phyloP scores from a whole-genome alignment of 2,113 vertebrate genomes.

The Neolamprologus caudopunctatus region DNA sequence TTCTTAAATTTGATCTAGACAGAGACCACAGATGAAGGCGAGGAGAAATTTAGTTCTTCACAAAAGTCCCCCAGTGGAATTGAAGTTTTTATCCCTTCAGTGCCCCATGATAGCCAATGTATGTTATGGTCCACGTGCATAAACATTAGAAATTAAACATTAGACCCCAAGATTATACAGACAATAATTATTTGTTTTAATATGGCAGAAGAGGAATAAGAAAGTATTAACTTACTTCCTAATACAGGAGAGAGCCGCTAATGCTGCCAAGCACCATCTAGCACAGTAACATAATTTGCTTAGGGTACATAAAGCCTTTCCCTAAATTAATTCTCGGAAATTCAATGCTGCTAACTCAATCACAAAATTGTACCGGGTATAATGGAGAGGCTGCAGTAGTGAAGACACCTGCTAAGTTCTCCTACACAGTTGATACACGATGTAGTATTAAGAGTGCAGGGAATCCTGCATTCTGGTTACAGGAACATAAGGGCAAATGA shows the following conservation, averaged over 20 bases:
- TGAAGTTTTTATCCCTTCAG: background rate
- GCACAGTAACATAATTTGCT: conserved; percentile 32
- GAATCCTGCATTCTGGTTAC: background rate
- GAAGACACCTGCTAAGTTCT: conserved; percentile 16
- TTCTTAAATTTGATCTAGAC: background rate
- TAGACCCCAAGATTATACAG: background rate
- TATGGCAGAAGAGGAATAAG: background rate
- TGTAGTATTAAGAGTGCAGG: conserved; percentile 18
- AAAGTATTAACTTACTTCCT: background rate
- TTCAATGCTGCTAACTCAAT: conserved; percentile 45
- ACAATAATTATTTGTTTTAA: background rate
- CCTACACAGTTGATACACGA: conserved; percentile 15
- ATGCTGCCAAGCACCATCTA: conserved; percentile 28
- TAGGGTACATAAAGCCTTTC: conserved; percentile 10
- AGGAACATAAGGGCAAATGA: background rate
- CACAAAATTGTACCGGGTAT: conserved; percentile 5
- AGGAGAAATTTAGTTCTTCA: background rate
- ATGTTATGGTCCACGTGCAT: background rate
- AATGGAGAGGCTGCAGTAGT: conserved; percentile 3
- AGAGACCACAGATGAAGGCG: background rate
- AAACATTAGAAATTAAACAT: background rate
- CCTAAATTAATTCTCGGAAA: conserved; percentile 41
- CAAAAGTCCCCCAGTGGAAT: background rate
- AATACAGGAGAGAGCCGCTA: background rate
- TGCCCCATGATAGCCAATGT: background rate